phyloP scores from a whole-genome alignment of 2,797 vertebrate genomes.

The Okamejei kenojei region DNA sequence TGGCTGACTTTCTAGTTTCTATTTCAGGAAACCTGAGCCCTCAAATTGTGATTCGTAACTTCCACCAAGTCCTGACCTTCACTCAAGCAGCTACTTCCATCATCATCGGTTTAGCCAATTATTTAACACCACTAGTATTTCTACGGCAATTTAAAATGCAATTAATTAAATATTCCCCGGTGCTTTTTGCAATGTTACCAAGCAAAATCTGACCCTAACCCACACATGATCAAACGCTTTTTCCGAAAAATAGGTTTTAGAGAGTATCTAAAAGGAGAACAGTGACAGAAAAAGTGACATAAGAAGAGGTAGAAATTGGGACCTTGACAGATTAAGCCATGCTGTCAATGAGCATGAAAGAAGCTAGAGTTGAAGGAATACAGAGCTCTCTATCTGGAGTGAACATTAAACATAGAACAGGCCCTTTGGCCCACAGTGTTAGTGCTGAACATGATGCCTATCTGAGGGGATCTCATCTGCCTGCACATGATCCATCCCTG shows the following conservation, averaged over 20 bases:
- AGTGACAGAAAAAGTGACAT: not conserved
- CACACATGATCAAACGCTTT: not conserved
- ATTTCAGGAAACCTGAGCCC: too few relatives aligned
- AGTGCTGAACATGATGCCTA: too few relatives aligned
- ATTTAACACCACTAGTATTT: not conserved
- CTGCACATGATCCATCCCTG: too few relatives aligned
- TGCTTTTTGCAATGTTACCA: not conserved
- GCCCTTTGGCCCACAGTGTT: too few relatives aligned
- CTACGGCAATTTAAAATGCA: not conserved
- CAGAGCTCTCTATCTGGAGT: not conserved
- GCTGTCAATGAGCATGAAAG: not conserved
- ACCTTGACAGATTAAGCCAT: not conserved
- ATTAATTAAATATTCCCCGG: not conserved
- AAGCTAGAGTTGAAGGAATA: not conserved
- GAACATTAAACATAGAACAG: not conserved
- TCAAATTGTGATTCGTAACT: too few relatives aligned
- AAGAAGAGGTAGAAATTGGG: not conserved
- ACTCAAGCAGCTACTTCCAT: not conserved
- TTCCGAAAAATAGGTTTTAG: not conserved
- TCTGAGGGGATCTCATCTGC: too few relatives aligned
- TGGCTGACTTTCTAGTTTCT: too few relatives aligned
- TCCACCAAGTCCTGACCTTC: too few relatives aligned
- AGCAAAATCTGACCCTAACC: not conserved
- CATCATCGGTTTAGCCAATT: not conserved
- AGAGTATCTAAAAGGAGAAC: not conserved